Evolutionary conservation across 2,113 vertebrate genomes (phyloP), one percentile per base, ranked within the genome.

Genomic region (Anolis sagrei): DNA sequence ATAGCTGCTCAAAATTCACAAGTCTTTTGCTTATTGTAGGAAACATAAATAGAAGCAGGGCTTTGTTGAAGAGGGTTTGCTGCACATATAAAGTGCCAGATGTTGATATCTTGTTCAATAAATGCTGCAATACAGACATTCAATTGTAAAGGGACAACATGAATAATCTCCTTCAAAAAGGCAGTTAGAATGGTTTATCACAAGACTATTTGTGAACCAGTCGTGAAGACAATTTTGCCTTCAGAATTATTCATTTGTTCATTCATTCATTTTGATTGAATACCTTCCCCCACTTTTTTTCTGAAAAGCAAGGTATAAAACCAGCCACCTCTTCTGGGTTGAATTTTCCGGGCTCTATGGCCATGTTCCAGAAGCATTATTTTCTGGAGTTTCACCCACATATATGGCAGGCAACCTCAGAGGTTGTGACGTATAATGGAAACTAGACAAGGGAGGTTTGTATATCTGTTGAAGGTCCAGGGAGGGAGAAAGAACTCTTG

Each of bases 281-380:
- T 11, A n/a, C 54, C 1, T 73, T 39, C n/a, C 11, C 76, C 61
- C 7, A 81, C 48, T 1, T 14, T 36, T 5, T 84, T 88, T 51
- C 44, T 62, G 81, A 81, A 68, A 89, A 90, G 74, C 21, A 51
- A 76, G 11, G 13, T n/a, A 82, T 62, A 54, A 92, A 90, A 74
- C 1, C 19, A 81, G 61, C 3, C 10, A 5, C 1, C 1, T 51
- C 8, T 51, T 62, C n/a, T n/a, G n/a, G n/a, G n/a, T n/a, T n/a
- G n/a, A n/a, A n/a, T n/a, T n/a, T n/a, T n/a, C n/a, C n/a, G n/a
- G n/a, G n/a, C n/a, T n/a, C n/a, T n/a, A n/a, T n/a, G n/a, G n/a
- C n/a, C n/a, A n/a, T n/a, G n/a, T n/a, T n/a, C n/a, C n/a, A n/a
- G n/a, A n/a, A n/a, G n/a, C n/a, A n/a, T n/a, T n/a, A n/a, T n/a